Evolutionary conservation across 2,888 invertebrate genomes (phyloP), one percentile per base, ranked within the genome.

Genomic region (Drosophila anomelani): DNA sequence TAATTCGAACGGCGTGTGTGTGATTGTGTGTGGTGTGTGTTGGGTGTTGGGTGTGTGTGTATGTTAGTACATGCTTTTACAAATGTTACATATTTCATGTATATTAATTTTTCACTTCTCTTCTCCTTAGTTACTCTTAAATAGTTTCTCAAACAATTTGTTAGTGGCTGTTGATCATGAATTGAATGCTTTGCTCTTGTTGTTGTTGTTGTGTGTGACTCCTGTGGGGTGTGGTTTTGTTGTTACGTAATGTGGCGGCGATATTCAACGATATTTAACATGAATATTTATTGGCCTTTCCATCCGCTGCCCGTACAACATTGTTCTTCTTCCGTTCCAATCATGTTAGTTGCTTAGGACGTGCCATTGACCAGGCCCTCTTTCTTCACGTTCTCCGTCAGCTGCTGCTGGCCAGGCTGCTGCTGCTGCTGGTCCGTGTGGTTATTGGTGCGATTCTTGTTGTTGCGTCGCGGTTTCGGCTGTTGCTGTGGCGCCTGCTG

Each of bases 331-430:
- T 20, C 23, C 41, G 17, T 41, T 67, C 54, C 15, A 23, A 12
- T 34, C 57, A 51, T 68, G 51, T 58, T 70, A 56, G 69, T 62
- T 66, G 68, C 29, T 91, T 92, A 92, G 90, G 92, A 92, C 80
- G 92, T 92, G 80, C 92, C 92, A 85, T 92, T 92, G 68, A 92
- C 92, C 79, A 92, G 85, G 63, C 91, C 83, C 77, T 92, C 92
- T 78, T 92, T 92, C 83, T 92, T 92, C 53, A 88, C 81, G 76
- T 82, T 85, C 78, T 91, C 90, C 78, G 90, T 83, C 76, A 81
- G 85, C 69, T 63, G 82, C 55, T 79, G 78, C 69, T 57, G 71
- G 7, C 57, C 70, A 15, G 62, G 77, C 29, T 34, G 32, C 10
- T 44, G 67, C 71, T 41, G 41, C 17, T 81, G 82, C 79, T 83